phyloP scores from a whole-genome alignment of 2,888 invertebrate genomes.

The Drosophila meridiana region DNA sequence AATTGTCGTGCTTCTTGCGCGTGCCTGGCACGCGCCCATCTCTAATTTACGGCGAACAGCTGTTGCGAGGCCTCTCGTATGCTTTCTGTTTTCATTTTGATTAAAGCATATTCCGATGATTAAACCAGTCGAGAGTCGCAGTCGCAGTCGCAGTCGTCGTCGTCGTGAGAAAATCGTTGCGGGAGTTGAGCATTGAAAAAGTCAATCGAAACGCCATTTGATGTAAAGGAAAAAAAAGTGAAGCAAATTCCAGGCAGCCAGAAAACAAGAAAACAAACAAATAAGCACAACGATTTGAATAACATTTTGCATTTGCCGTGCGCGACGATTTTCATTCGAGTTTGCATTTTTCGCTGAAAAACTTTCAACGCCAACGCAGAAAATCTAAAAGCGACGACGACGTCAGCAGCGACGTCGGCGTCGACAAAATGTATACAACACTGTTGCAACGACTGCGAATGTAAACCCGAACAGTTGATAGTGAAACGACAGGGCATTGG shows the following conservation, averaged over 20 bases:
- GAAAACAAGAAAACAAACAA: conserved; percentile 11
- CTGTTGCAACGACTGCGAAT: conserved; percentile 34
- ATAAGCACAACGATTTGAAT: conserved; percentile 6
- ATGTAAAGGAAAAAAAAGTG: conserved; percentile 4
- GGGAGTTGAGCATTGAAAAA: conserved; percentile 37
- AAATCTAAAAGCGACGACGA: conserved; percentile 21
- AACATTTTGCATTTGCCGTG: conserved; percentile 3
- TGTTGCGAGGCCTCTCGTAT: conserved; percentile 69
- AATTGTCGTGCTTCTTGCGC: conserved; percentile 9
- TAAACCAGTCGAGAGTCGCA: conserved; percentile 71
- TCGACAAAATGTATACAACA: conserved; percentile 63
- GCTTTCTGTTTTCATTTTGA: conserved; percentile 78
- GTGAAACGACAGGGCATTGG: conserved; percentile 1
- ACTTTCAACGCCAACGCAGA: conserved; percentile 32
- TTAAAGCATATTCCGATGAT: conserved; percentile 75
- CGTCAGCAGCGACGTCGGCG: conserved; percentile 48
- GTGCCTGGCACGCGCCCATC: conserved; percentile 35
- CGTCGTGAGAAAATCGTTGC: conserved; percentile 53
- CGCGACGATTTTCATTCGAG: conserved; percentile 5
- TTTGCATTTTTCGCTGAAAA: conserved; percentile 6
- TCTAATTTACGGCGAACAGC: conserved; percentile 62
- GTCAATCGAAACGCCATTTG: conserved; percentile 17
- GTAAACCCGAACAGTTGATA: conserved; percentile 30
- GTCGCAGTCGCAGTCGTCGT: conserved; percentile 11
- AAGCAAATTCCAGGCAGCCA: neutral